phyloP scores from a whole-genome alignment of 2,113 vertebrate genomes.

The Albula goreensis region DNA sequence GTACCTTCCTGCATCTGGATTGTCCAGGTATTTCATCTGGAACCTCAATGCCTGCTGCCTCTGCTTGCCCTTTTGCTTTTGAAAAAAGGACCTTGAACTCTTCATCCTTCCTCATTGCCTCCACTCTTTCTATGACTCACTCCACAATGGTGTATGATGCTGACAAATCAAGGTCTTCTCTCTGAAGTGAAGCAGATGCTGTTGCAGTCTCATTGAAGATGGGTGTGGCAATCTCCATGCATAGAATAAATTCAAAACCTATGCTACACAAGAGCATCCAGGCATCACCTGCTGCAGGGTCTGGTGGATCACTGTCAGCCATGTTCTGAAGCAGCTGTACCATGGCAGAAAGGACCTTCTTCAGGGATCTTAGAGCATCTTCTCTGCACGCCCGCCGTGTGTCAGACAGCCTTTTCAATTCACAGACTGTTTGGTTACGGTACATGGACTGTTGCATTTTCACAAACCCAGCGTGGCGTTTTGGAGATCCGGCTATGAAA shows the following conservation, averaged over 20 bases:
- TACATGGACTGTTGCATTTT: neutral
- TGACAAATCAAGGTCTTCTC: slow-evolving; percentile 26
- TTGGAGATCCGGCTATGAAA: slow-evolving; percentile 13
- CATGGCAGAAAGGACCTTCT: neutral
- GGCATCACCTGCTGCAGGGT: slow-evolving; percentile 21
- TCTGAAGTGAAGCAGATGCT: slow-evolving; percentile 24
- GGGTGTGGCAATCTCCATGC: too few relatives aligned
- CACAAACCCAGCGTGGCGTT: slow-evolving; percentile 6
- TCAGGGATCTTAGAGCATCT: too few relatives aligned
- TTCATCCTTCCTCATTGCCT: neutral
- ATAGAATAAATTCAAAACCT: slow-evolving; percentile 17
- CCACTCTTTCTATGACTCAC: slow-evolving; percentile 14
- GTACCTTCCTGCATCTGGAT: slow-evolving; percentile 24
- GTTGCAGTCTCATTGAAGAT: slow-evolving; percentile 19
- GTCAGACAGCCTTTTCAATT: too few relatives aligned
- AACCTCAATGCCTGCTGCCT: too few relatives aligned
- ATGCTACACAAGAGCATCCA: slow-evolving; percentile 22
- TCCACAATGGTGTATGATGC: slow-evolving; percentile 26
- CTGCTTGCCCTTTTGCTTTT: slow-evolving; percentile 18
- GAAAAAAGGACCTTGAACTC: slow-evolving; percentile 17
- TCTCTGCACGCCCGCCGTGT: too few relatives aligned
- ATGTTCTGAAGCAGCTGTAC: slow-evolving; percentile 24
- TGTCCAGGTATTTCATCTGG: slow-evolving; percentile 4
- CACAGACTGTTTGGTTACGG: too few relatives aligned
- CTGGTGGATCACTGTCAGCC: neutral